Evolutionary conservation across 2,113 vertebrate genomes (phyloP).

Genomic region (Zingel zingel): DNA sequence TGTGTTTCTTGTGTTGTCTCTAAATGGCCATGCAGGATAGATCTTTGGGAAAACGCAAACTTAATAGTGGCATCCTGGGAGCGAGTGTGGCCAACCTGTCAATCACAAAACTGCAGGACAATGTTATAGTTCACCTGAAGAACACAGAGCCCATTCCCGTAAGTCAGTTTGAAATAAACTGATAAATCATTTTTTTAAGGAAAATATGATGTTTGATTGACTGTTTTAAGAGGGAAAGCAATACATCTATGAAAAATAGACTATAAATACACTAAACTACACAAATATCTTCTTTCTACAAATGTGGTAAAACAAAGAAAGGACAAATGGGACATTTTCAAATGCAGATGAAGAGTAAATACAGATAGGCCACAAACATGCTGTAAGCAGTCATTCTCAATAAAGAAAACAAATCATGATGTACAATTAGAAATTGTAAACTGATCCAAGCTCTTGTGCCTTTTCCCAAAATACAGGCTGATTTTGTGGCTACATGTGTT

Average conservation of each 20-base stretch:
- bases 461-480: slow-evolving; percentile 78
- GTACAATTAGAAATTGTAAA: background rate
- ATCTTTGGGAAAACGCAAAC: slow-evolving; percentile 70
- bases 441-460: slow-evolving; percentile 18
- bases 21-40: slow-evolving; percentile 83
- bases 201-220: background rate
- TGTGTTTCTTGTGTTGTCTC: slow-evolving; percentile 24
- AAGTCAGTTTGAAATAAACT: slow-evolving; percentile 18
- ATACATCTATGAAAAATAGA: no score
- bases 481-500: slow-evolving; percentile 85
- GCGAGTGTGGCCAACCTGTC: slow-evolving; percentile 92
- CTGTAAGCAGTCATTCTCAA: background rate
- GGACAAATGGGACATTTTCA: background rate
- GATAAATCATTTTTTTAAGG: background rate
- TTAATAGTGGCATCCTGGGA: slow-evolving; percentile 92
- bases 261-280: background rate
- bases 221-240: background rate
- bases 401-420: background rate
- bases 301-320: background rate
- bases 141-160: slow-evolving; percentile 79
- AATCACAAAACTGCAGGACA: slow-evolving; percentile 83
- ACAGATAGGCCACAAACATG: background rate
- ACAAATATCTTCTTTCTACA: no score
- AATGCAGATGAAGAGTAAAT: background rate
- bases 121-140: slow-evolving; percentile 87